Conservation (phyloP, 2,113 vertebrate genomes). For the Bothrops jararaca region DNA sequence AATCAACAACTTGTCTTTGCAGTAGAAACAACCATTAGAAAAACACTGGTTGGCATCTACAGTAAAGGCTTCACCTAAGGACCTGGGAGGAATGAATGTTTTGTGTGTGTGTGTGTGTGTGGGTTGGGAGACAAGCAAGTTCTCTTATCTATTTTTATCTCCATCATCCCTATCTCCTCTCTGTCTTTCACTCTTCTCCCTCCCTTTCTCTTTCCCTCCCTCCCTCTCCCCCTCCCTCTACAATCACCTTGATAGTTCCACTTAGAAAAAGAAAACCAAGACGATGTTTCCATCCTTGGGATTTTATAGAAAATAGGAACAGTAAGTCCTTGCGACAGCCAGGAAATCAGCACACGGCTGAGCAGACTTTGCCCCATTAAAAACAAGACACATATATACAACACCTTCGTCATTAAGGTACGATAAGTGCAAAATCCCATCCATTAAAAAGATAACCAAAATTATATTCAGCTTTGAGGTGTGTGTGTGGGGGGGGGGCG, state of each 20-base stretch:
- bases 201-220: no score
- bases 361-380: neutral
- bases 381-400: neutral
- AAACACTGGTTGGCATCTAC: neutral
- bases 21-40: neutral
- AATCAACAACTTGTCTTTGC: neutral
- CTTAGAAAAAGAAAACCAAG: no score
- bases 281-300: no score
- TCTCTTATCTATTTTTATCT: no score
- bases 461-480: neutral
- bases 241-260: no score
- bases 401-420: neutral
- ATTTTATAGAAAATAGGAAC: no score
- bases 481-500: rapidly evolving
- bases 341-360: neutral
- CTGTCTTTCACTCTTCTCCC: no score
- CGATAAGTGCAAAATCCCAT: neutral
- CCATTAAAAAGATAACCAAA: neutral
- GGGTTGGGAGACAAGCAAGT: neutral
- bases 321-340: no score
- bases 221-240: no score
- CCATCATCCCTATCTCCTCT: no score
- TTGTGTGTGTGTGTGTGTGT: no score
- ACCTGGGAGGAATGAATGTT: neutral
- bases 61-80: neutral